These are phyloP conservation scores for Trichogramma evanescens DNA, from an alignment of 2,888 invertebrate genomes.

Conservation along the genomic window DNA sequence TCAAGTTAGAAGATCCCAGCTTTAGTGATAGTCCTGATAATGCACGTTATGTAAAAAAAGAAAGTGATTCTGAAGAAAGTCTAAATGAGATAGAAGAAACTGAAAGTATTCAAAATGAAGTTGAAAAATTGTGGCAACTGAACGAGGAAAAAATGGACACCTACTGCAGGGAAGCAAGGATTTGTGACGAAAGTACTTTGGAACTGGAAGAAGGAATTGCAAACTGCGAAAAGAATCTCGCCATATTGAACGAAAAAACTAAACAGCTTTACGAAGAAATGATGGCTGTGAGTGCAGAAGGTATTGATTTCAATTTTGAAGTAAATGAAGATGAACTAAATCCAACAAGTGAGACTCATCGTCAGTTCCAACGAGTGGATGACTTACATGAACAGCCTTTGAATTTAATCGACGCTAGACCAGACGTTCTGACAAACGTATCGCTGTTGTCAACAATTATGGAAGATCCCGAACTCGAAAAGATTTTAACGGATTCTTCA, in stretches of 20 bases:
- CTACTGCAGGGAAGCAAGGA: background rate
- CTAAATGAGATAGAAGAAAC: conserved; percentile 3
- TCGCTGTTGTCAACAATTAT: too few relatives aligned
- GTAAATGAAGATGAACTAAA: background rate
- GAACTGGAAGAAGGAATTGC: conserved; percentile 8
- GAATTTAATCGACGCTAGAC: too few relatives aligned
- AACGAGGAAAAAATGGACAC: conserved; percentile 9
- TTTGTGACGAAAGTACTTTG: conserved; percentile 1
- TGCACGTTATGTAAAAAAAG: background rate
- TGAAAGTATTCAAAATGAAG: conserved; percentile 6
- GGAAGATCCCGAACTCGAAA: too few relatives aligned
- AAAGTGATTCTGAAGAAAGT: conserved; percentile 6
- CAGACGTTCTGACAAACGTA: too few relatives aligned
- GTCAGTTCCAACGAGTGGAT: too few relatives aligned
- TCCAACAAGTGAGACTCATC: too few relatives aligned
- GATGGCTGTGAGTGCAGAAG: background rate
- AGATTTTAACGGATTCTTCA: too few relatives aligned
- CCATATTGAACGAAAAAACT: background rate
- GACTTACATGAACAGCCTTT: too few relatives aligned
- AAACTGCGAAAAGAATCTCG: background rate
- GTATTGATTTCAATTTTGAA: background rate
- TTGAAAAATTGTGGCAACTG: conserved; percentile 10
- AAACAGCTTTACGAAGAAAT: background rate
- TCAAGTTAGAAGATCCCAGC: background rate
- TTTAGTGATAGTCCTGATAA: background rate